These are phyloP conservation scores for Ostrea denselamellosa DNA, from an alignment of 1,140 invertebrate genomes.

Conservation along the genomic window DNA sequence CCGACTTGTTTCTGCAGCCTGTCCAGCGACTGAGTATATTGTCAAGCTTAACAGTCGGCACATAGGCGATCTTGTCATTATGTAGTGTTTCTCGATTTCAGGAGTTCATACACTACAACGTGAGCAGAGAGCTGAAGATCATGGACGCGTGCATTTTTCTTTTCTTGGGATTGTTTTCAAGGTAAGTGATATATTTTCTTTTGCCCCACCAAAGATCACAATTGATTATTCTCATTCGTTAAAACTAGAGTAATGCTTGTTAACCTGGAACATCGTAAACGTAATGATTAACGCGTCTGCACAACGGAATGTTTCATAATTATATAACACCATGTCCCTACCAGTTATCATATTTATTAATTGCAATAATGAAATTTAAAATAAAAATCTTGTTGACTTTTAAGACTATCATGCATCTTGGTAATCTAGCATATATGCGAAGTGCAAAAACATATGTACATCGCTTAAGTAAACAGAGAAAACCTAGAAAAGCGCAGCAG, in stretches of 20 bases:
- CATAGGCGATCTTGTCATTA: neutral
- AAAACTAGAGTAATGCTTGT: no score
- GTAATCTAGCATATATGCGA: neutral
- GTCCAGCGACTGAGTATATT: neutral
- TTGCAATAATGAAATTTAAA: neutral
- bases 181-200: neutral
- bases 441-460: slow-evolving; percentile 4
- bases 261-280: no score
- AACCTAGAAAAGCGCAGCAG: slow-evolving; percentile 22
- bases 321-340: no score
- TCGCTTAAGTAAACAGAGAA: neutral
- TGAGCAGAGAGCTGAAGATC: neutral
- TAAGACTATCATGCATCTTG: neutral
- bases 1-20: neutral
- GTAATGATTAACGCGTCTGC: no score
- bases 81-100: slow-evolving; percentile 22
- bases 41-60: neutral
- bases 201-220: neutral
- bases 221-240: no score
- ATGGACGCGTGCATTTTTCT: slow-evolving; percentile 5
- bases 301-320: no score
- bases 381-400: neutral
- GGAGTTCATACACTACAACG: neutral
- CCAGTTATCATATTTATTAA: no score
- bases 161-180: slow-evolving; percentile 22